These are phyloP conservation scores for Melipona beecheii DNA, from an alignment of 2,888 invertebrate genomes.

Conservation along the genomic window DNA sequence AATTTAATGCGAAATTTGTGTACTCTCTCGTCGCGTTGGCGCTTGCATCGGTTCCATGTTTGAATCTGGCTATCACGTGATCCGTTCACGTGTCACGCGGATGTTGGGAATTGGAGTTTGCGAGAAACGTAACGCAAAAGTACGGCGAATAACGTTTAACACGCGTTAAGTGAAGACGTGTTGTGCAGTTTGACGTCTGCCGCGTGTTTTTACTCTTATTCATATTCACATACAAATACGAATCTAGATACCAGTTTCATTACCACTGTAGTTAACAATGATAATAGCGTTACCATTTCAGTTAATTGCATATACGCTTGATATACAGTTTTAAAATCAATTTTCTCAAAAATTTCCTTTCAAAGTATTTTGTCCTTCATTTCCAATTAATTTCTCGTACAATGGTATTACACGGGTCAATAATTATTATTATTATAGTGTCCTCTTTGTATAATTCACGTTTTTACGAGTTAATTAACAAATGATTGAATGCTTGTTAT, in stretches of 20 bases:
- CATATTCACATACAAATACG: too few relatives aligned
- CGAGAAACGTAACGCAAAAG: slow-evolving; percentile 54
- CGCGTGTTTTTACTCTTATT: slow-evolving; percentile 34
- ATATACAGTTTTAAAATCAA: background rate
- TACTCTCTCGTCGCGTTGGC: background rate
- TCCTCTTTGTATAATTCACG: background rate
- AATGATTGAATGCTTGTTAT: background rate
- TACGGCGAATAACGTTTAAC: slow-evolving; percentile 34
- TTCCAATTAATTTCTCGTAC: background rate
- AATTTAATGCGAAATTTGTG: slow-evolving; percentile 1
- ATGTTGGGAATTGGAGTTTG: slow-evolving; percentile 27
- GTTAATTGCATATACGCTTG: background rate
- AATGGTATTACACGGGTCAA: background rate
- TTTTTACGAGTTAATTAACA: background rate
- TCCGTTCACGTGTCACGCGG: slow-evolving; percentile 24
- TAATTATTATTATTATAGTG: too few relatives aligned
- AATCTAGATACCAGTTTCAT: background rate
- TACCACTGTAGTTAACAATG: background rate
- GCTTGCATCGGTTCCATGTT: background rate
- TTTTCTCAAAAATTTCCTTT: background rate
- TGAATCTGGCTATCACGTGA: slow-evolving; percentile 46
- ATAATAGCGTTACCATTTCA: background rate
- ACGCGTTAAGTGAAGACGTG: slow-evolving; percentile 16
- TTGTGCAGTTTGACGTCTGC: slow-evolving; percentile 3
- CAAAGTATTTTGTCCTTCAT: background rate